Evolutionary conservation across 2,113 vertebrate species (phyloP).

Genomic region (Chrysemys picta): DNA sequence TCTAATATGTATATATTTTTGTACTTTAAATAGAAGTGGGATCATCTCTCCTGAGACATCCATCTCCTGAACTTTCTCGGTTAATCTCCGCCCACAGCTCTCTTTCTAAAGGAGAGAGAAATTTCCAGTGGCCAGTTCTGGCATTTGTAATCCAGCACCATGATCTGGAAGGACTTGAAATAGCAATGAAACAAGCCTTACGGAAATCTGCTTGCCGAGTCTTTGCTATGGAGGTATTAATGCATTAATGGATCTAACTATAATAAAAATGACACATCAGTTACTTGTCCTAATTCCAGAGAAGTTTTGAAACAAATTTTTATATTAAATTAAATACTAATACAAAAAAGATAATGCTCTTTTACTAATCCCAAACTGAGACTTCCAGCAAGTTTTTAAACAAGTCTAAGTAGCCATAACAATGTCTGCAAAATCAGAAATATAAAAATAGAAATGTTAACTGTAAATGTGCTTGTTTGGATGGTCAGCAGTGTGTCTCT

Average conservation of each 20-base stretch:
- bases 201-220: conserved; percentile 97
- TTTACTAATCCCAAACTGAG: neutral
- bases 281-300: neutral
- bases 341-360: neutral
- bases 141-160: conserved; percentile 99
- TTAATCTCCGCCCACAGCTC: conserved; percentile 98
- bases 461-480: neutral
- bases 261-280: neutral
- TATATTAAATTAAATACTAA: neutral
- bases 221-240: conserved; percentile 97
- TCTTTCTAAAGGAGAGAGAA: conserved; percentile 97
- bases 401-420: neutral
- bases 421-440: neutral
- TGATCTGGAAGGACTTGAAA: conserved; percentile 96
- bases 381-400: neutral
- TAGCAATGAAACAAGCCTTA: conserved; percentile 98
- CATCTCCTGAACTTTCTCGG: conserved; percentile 97
- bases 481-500: neutral
- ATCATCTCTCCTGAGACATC: conserved; percentile 95
- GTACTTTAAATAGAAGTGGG: conserved; percentile 90
- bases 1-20: conserved; percentile 68
- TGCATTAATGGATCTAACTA: neutral
- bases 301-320: neutral
- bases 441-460: neutral
- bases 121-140: conserved; percentile 98